Conservation (phyloP, 2,797 vertebrate genomes). For the Semaprochilodus insignis region DNA sequence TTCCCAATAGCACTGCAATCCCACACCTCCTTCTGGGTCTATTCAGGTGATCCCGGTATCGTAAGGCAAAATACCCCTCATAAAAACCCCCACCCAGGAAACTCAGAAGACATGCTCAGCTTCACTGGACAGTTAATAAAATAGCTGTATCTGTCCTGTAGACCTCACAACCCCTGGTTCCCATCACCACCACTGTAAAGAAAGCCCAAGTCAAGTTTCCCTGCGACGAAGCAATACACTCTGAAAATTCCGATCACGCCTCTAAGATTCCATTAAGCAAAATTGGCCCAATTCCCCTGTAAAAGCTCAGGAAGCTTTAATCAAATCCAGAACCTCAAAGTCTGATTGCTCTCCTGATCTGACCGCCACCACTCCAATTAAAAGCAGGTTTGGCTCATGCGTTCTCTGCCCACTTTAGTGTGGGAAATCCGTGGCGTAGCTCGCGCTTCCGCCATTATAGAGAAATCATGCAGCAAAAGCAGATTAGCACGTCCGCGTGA, state of each 20-base stretch:
- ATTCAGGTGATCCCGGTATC: too few species aligned
- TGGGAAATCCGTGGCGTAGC: conserved; percentile 8
- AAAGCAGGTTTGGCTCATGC: conserved; percentile 18
- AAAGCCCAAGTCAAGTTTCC: background rate
- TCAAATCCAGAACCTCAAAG: background rate
- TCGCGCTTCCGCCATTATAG: conserved; percentile 20
- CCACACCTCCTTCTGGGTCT: too few species aligned
- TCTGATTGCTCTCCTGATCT: background rate
- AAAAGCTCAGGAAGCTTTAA: conserved; percentile 5
- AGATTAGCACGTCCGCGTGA: conserved; percentile 41
- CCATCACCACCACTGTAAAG: background rate
- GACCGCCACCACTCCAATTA: background rate
- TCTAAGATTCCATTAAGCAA: background rate
- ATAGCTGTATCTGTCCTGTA: too few species aligned
- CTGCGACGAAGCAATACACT: background rate
- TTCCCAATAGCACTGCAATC: too few species aligned
- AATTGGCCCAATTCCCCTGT: background rate
- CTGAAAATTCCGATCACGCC: background rate
- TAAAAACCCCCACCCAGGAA: too few species aligned
- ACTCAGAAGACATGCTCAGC: too few species aligned
- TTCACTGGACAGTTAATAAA: too few species aligned
- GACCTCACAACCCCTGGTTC: background rate
- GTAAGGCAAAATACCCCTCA: too few species aligned
- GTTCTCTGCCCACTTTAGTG: conserved; percentile 3
- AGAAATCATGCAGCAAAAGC: conserved; percentile 34